Percentiles rank a stretch among this genome's conserved stretches.
These are phyloP conservation scores for Physella acuta DNA, from an alignment of 1,140 invertebrate species.

Conservation along the genomic window DNA sequence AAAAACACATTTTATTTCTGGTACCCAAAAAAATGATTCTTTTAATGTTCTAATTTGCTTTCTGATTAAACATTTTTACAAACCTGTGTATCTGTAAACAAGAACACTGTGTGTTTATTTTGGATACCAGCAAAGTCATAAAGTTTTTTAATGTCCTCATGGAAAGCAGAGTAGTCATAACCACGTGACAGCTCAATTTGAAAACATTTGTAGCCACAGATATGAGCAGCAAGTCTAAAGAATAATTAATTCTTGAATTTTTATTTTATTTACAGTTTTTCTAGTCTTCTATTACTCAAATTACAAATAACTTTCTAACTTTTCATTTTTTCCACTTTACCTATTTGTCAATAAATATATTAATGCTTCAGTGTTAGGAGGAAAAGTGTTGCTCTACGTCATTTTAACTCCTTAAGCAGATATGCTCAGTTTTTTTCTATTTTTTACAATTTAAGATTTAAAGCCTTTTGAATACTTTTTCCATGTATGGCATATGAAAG, in stretches of 20 bases:
- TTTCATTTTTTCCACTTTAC: not conserved
- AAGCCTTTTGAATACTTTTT: too few relatives aligned
- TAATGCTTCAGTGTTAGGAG: too few relatives aligned
- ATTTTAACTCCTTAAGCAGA: too few relatives aligned
- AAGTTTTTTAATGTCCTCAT: slow-evolving; percentile 76
- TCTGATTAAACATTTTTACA: too few relatives aligned
- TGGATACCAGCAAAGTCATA: slow-evolving; percentile 63
- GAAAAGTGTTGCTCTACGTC: too few relatives aligned
- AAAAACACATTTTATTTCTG: not conserved
- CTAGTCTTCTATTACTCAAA: not conserved
- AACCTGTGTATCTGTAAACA: slow-evolving; percentile 61
- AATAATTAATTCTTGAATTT: too few relatives aligned
- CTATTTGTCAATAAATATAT: too few relatives aligned
- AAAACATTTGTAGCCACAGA: slow-evolving; percentile 70
- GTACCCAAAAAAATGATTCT: not conserved
- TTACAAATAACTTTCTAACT: not conserved
- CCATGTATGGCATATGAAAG: too few relatives aligned
- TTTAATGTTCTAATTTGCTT: not conserved
- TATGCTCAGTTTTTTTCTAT: too few relatives aligned
- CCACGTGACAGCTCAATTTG: slow-evolving; percentile 82
- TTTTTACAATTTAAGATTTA: too few relatives aligned
- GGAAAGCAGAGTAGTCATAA: slow-evolving; percentile 78
- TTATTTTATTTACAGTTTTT: too few relatives aligned
- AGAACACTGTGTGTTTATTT: slow-evolving; percentile 59
- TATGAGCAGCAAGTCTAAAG: slow-evolving; percentile 57